Evolutionary conservation across 2,797 vertebrate species (phyloP).

Genomic region (Peromyscus nudipes): DNA sequence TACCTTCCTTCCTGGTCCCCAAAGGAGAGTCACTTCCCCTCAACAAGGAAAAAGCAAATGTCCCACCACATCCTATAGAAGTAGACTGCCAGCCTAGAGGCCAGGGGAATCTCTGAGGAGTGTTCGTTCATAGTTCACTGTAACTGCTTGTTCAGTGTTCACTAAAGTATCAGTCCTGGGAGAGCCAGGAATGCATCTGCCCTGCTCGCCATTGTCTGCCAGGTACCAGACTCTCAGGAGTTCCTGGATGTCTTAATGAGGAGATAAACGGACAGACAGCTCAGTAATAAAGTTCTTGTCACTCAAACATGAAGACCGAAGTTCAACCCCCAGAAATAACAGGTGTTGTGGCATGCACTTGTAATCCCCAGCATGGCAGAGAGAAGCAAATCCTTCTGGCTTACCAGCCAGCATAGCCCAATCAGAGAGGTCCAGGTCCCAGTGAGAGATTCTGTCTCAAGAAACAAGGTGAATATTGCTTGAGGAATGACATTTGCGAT

Average conservation of each 20-base stretch:
- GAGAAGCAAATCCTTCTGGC: not conserved
- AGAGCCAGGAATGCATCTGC: not conserved
- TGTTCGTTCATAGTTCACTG: not conserved
- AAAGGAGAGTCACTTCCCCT: not conserved
- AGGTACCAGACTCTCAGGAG: not conserved
- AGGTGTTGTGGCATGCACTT: not conserved
- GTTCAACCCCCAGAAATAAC: not conserved
- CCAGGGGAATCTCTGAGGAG: not conserved
- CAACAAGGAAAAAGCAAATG: not conserved
- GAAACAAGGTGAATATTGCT: not conserved
- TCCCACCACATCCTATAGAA: not conserved
- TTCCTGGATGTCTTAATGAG: not conserved
- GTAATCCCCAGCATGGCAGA: not conserved
- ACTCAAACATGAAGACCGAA: not conserved
- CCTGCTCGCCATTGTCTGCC: not conserved
- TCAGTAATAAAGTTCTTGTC: not conserved
- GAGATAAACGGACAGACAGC: not conserved
- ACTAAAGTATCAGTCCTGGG: not conserved
- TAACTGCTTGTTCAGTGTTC: not conserved
- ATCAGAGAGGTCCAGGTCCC: not conserved
- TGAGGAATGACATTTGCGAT: not conserved
- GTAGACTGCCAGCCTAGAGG: not conserved
- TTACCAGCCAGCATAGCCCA: not conserved
- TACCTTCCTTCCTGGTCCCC: not conserved
- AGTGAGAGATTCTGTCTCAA: not conserved